These are phyloP conservation scores for Epinotia bilunana DNA, from an alignment of 2,888 invertebrate species.

Conservation along the genomic window DNA sequence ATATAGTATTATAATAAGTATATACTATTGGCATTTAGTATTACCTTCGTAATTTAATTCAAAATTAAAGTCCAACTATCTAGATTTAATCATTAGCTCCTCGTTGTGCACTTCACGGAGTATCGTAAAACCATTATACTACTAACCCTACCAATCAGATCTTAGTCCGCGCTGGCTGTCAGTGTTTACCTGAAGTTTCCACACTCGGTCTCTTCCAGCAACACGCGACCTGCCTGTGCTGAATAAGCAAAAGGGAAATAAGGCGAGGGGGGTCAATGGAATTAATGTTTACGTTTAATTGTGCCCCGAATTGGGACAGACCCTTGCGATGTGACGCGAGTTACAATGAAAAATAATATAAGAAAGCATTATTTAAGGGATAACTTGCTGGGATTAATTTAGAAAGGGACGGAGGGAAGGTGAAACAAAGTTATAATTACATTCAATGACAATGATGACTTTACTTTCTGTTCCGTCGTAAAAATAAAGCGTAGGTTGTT, in stretches of 20 bases:
- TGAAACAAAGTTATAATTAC: constrained; percentile 25
- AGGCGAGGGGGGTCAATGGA: constrained; percentile 75
- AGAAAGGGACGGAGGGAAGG: constrained; percentile 27
- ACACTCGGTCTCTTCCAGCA: constrained; percentile 55
- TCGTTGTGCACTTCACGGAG: too few species aligned
- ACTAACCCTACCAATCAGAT: too few species aligned
- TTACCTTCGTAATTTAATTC: too few species aligned
- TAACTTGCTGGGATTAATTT: constrained; percentile 36
- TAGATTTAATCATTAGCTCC: too few species aligned
- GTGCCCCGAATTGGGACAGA: constrained; percentile 73
- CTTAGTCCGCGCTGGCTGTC: neutral
- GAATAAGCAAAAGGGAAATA: constrained; percentile 83
- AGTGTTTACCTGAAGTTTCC: neutral
- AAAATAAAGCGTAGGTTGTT: constrained; percentile 11
- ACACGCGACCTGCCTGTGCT: constrained; percentile 60
- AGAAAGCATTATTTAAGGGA: constrained; percentile 40
- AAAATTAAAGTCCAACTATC: too few species aligned
- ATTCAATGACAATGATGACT: constrained; percentile 17
- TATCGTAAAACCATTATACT: too few species aligned
- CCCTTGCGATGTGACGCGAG: constrained; percentile 63
- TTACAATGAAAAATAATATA: constrained; percentile 48
- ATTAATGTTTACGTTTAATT: constrained; percentile 83
- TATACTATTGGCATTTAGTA: too few species aligned
- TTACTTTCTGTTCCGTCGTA: neutral
- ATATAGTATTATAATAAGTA: too few species aligned